Conservation (phyloP, 2,113 vertebrate species). For the Probosciger aterrimus region DNA sequence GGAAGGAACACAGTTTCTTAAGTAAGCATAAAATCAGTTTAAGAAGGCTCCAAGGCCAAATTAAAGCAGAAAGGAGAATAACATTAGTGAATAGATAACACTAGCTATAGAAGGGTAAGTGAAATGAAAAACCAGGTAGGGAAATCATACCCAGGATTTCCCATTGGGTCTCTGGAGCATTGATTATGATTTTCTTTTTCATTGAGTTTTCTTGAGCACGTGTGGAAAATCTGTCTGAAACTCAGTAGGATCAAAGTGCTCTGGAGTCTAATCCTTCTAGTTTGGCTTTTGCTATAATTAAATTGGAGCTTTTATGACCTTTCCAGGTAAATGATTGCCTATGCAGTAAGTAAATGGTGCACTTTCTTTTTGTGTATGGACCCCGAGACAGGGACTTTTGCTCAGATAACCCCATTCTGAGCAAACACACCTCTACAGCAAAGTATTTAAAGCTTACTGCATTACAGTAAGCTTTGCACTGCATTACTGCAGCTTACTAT, state of each 20-base stretch:
- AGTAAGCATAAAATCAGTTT: slow-evolving; percentile 60
- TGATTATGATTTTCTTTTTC: not conserved
- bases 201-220: not conserved
- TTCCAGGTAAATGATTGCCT: not conserved
- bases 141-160: not conserved
- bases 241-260: not conserved
- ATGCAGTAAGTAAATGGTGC: not conserved
- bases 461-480: not conserved
- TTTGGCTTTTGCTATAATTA: not conserved
- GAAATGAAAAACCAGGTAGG: not conserved
- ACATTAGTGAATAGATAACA: slow-evolving; percentile 7
- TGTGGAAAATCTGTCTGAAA: not conserved
- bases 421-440: not conserved
- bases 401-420: not conserved
- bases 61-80: slow-evolving; percentile 32
- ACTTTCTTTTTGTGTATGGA: not conserved
- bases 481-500: no score
- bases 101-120: not conserved
- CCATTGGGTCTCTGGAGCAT: not conserved
- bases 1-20: slow-evolving; percentile 36
- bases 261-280: not conserved
- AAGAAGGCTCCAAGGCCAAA: slow-evolving; percentile 15
- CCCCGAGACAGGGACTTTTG: not conserved
- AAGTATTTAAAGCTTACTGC: not conserved
- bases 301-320: not conserved